Conservation (phyloP, 2,888 invertebrate genomes). For the Oxyscelio sp. region DNA sequence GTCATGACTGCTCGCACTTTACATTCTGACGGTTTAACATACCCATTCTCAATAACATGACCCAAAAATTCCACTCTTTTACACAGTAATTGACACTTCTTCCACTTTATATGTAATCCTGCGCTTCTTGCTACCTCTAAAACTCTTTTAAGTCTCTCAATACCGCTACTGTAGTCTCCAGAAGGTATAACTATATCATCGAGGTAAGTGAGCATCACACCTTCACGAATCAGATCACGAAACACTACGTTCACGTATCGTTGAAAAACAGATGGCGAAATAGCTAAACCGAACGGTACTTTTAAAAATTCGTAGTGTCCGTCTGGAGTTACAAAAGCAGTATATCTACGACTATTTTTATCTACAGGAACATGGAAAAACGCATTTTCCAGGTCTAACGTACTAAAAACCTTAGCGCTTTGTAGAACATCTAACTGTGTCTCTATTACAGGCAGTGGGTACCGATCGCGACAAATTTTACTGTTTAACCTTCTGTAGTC, state of each 20-base stretch:
- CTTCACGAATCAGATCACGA: constrained; percentile 36
- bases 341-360: constrained; percentile 55
- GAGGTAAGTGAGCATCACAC: constrained; percentile 44
- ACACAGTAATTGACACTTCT: not conserved
- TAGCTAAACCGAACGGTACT: constrained; percentile 68
- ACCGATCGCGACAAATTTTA: constrained; percentile 66
- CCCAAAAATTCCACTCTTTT: not conserved
- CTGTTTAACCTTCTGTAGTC: too few species aligned
- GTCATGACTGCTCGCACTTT: not conserved
- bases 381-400: constrained; percentile 66
- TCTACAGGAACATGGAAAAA: constrained; percentile 71
- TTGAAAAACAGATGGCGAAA: constrained; percentile 64
- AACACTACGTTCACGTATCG: constrained; percentile 56
- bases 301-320: constrained; percentile 59
- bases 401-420: constrained; percentile 54
- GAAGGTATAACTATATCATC: constrained; percentile 62
- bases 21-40: not conserved
- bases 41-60: not conserved
- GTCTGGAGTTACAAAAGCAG: constrained; percentile 59
- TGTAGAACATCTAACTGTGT: constrained; percentile 59
- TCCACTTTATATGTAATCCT: not conserved
- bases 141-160: constrained; percentile 47
- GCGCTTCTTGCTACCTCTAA: not conserved
- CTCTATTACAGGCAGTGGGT: constrained; percentile 69
- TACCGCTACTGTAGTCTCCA: constrained; percentile 4